Percentiles rank a stretch among this genome's conserved stretches.
Conservation (phyloP, 2,888 invertebrate genomes). For the Escarpia spicata region DNA sequence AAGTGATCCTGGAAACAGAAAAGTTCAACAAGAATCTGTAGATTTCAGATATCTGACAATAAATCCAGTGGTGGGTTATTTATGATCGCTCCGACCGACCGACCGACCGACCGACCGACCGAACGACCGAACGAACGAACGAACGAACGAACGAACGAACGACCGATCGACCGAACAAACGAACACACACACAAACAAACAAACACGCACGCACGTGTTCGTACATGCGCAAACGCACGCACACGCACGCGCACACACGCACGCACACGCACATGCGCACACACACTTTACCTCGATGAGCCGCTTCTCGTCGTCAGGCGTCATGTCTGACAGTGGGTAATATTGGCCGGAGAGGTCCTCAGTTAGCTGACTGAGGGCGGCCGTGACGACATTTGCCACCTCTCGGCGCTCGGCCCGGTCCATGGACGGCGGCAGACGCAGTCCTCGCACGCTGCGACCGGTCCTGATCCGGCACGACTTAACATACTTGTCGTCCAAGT, state of each 20-base stretch:
- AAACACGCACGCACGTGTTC: too few species aligned
- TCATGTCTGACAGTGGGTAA: constrained; percentile 43
- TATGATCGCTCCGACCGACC: not conserved
- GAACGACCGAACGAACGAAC: not conserved
- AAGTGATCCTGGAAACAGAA: constrained; percentile 46
- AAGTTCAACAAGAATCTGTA: not conserved
- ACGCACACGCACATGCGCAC: not conserved
- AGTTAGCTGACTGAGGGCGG: constrained; percentile 42
- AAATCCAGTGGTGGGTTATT: not conserved
- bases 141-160: not conserved
- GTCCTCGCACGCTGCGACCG: constrained; percentile 45
- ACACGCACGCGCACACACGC: not conserved
- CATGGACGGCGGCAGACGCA: constrained; percentile 46
- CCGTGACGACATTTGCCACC: constrained; percentile 41
- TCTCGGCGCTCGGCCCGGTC: constrained; percentile 48
- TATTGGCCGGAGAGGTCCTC: constrained; percentile 44
- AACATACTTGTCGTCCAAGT: constrained; percentile 46
- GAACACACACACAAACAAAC: too few species aligned
- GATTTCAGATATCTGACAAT: not conserved
- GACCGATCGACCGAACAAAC: too few species aligned
- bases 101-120: not conserved
- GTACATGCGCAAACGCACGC: not conserved
- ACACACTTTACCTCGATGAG: constrained; percentile 36
- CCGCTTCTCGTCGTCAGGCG: constrained; percentile 42
- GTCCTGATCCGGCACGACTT: constrained; percentile 46